Base-by-base conservation (phyloP, 2,797 vertebrate genomes). In the Gymnoscopelus braueri region DNA sequence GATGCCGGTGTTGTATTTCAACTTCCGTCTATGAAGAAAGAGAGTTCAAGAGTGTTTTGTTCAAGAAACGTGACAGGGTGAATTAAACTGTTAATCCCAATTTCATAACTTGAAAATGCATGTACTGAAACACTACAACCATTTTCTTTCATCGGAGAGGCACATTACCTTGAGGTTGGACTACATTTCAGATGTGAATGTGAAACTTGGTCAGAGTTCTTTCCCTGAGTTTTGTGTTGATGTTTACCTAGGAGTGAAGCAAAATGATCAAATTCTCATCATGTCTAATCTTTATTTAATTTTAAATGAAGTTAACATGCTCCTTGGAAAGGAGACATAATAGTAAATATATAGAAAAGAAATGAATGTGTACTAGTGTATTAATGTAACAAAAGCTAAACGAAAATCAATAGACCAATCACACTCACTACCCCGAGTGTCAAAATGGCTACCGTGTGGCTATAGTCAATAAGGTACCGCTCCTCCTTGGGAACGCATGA, bases 161-260 rank as follows among this genome's bases (percentile, higher is more conserved):
- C 60, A 60, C 57, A n/a, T 84, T 95, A 99, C 97, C 97, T 97
- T 78, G 87, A 80, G 84, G 92, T 91, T 85, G 95, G 94, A 88
- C 93, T 96, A 87, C 91, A 90, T 79, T 94, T 93, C 66, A 92
- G 85, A 79, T 94, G 92, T 76, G 87, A 84, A 86, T 90, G 88
- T 80, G 93, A 92, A 87, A 84, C 86, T 66, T 91, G 92, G 81
- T 92, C 92, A 63, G 89, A 85, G 81, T 84, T 93, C 86, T 92
- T 93, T 88, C 96, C 95, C 80, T 95, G 91, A 91, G 79, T 72
- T 85, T 92, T 92, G 60, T 83, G 60, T 80, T 87, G 87, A 85
- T 93, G 86, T 90, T 92, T 93, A 77, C 88, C 93, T 95, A 66
- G 29, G 83, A 82, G 71, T 15, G 53, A 71, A 63, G 72, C 8